Base-by-base conservation (phyloP, 2,888 invertebrate species). In the Patella caerulea region DNA sequence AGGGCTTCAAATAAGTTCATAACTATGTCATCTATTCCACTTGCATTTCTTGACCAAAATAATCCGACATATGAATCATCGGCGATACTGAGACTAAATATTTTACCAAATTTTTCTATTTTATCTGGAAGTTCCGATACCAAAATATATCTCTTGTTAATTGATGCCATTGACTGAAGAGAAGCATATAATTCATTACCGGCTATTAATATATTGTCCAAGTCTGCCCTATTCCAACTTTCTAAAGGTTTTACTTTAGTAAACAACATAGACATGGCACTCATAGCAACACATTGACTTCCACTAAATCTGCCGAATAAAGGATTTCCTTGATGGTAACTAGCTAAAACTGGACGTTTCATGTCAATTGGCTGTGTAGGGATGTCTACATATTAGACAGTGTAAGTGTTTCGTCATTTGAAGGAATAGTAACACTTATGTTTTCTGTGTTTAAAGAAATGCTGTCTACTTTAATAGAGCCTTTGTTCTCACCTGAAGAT, bases 141-240 rank as follows among this genome's bases (percentile, higher is more conserved):
- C 45, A 45, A 45, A 45, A 45, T 45, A 45, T 45, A 45, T 45
- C 7, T 45, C 45, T 45, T 45, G 45, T 45, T 45, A 45, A 45
- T 45, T 45, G 45, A 45, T 45, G 45, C 7, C 45, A 45, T 45
- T 9, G 65, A 65, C 19, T 19, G 65, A 65, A 65, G 65, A 19
- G 19, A 65, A 19, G n/a, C 19, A 65, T 65, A 65, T 19, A 19
- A 65, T 65, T 65, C 65, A 65, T 65, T 65, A 19, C 65, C 65
- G 7, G 19, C n/a, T n/a, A 19, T 11, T 65, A 65, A 19, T n/a
- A 65, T 65, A 19, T 19, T 65, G 65, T 65, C 65, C n/a, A 65
- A 19, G 7, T n/a, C 19, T 19, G 65, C n/a, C n/a, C 19, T 65
- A 65, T n/a, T 65, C 65, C 65, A 65, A n/a, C n/a, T 19, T 65